Evolutionary conservation across 2,888 invertebrate genomes (phyloP).

Genomic region (Dicycla oo): DNA sequence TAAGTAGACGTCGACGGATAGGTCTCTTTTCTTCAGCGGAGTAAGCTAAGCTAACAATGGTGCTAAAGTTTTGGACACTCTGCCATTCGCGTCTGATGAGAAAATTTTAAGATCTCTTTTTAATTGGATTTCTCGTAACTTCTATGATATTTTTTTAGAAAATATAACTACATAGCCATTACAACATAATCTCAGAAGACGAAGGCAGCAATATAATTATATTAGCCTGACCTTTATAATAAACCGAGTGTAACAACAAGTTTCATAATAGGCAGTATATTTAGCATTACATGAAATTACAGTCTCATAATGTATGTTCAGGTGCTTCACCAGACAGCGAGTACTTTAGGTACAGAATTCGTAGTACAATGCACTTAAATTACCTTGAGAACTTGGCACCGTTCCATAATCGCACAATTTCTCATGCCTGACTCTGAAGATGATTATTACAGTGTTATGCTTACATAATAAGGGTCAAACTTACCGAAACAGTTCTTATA

Average conservation of each 20-base stretch:
- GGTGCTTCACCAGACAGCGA: conserved; percentile 23
- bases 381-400: conserved; percentile 57
- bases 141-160: neutral
- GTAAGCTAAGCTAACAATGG: conserved; percentile 13
- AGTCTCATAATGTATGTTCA: neutral
- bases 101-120: neutral
- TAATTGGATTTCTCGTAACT: conserved; percentile 4
- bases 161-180: neutral
- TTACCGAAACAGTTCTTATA: conserved; percentile 44
- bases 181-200: too few relatives aligned
- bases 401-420: conserved; percentile 57
- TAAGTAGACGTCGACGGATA: conserved; percentile 4
- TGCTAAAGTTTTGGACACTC: conserved; percentile 6
- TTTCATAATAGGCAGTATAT: neutral
- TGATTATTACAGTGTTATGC: conserved; percentile 44
- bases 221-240: conserved; percentile 1
- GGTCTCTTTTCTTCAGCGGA: neutral
- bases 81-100: conserved; percentile 1
- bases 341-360: conserved; percentile 39
- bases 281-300: neutral
- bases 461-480: conserved; percentile 57
- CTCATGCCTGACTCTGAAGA: conserved; percentile 43
- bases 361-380: conserved; percentile 62
- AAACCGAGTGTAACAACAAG: neutral
- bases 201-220: neutral